Evolutionary conservation across 2,888 invertebrate species (phyloP).

Genomic region (Cantharis rufa): DNA sequence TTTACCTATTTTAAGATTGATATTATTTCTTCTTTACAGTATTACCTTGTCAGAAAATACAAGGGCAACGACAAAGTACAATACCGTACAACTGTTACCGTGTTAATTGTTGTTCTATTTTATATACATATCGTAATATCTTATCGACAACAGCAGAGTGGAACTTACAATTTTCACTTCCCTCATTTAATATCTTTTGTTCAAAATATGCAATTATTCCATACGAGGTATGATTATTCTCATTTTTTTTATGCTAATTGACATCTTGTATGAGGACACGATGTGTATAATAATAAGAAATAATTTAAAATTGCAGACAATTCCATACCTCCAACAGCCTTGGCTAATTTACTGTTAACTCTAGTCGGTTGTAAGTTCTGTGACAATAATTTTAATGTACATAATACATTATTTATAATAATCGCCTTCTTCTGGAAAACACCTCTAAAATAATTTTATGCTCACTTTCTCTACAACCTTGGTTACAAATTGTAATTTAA

Average conservation of each 20-base stretch:
- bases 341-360: conserved; percentile 11
- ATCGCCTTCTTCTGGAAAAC: conserved; percentile 3
- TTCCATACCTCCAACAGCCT: conserved; percentile 5
- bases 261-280: background rate
- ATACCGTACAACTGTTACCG: conserved; percentile 8
- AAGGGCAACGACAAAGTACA: conserved; percentile 14
- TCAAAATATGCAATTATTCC: background rate
- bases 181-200: background rate
- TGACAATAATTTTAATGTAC: conserved; percentile 7
- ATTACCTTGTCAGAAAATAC: conserved; percentile 7
- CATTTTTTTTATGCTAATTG: background rate
- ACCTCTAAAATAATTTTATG: conserved; percentile 4
- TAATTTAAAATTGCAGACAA: conserved; percentile 4
- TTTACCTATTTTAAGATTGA: background rate
- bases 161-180: background rate
- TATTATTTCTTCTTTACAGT: conserved; percentile 6
- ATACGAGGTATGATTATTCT: background rate
- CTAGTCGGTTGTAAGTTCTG: conserved; percentile 4
- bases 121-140: background rate
- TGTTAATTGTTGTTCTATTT: background rate
- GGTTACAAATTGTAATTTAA: conserved; percentile 5
- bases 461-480: conserved; percentile 13
- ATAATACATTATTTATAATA: conserved; percentile 9
- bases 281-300: background rate
- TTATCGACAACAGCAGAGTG: background rate